These are phyloP conservation scores for Synanthedon vespiformis DNA, from an alignment of 2,888 invertebrate genomes.

Conservation along the genomic window DNA sequence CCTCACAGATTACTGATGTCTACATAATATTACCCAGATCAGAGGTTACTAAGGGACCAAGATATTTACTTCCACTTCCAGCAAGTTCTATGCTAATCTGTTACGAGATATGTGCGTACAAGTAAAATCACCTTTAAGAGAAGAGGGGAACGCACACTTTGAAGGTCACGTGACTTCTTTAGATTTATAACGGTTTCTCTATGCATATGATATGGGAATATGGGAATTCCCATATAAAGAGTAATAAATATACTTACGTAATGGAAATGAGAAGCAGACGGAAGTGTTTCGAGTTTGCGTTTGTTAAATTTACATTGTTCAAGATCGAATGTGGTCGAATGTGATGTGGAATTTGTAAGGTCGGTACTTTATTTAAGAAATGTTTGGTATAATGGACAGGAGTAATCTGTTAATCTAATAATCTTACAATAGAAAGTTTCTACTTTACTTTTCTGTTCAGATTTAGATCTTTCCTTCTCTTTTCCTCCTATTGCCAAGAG, in stretches of 20 bases:
- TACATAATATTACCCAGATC: too few species aligned
- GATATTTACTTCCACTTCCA: not conserved
- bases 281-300: not conserved
- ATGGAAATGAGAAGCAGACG: not conserved
- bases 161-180: constrained; percentile 1
- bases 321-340: too few species aligned
- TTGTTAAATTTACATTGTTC: not conserved
- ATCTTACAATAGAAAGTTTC: too few species aligned
- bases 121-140: not conserved
- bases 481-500: too few species aligned
- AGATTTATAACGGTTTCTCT: constrained; percentile 4
- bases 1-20: too few species aligned
- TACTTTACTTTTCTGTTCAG: too few species aligned
- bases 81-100: not conserved
- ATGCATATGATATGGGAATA: constrained; percentile 3
- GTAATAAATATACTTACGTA: constrained; percentile 1
- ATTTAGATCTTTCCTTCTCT: too few species aligned
- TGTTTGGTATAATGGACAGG: too few species aligned
- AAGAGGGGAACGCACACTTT: not conserved
- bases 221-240: constrained; percentile 2
- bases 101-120: not conserved
- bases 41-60: too few species aligned
- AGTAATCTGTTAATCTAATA: too few species aligned
- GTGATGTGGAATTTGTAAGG: too few species aligned
- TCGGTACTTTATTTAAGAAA: too few species aligned